Percentiles rank a stretch among this genome's conserved stretches.
Conservation (phyloP, 2,113 vertebrate species). For the Microtus ochrogaster region DNA sequence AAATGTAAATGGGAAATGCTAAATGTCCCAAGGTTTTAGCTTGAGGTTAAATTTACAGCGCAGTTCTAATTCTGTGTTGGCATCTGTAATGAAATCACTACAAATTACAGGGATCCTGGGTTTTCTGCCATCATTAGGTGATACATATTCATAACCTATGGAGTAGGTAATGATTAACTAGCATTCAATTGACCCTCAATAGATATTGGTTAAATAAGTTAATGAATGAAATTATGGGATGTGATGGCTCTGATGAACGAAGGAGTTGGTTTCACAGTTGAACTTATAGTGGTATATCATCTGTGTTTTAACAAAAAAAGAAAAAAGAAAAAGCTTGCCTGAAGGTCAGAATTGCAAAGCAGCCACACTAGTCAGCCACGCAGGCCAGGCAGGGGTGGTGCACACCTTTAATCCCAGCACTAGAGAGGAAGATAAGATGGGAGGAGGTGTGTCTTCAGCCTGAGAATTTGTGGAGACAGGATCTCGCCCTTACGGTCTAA, state of each 20-base stretch:
- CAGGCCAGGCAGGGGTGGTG: no score
- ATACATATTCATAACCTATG: neutral
- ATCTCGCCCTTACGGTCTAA: no score
- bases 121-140: neutral
- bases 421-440: no score
- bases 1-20: constrained; percentile 45
- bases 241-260: neutral
- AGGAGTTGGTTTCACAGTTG: neutral
- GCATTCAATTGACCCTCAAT: neutral
- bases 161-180: neutral
- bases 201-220: neutral
- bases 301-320: no score
- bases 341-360: no score
- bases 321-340: no score
- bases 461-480: no score
- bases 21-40: neutral
- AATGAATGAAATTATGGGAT: neutral
- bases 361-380: no score
- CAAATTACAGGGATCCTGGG: neutral
- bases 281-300: neutral
- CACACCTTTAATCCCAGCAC: no score
- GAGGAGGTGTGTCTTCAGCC: no score
- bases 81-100: neutral
- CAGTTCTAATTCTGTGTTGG: constrained; percentile 7
- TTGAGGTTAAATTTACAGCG: constrained; percentile 36